Base-by-base conservation (phyloP, 2,888 invertebrate species). In the Brachynemurus nebulosus region DNA sequence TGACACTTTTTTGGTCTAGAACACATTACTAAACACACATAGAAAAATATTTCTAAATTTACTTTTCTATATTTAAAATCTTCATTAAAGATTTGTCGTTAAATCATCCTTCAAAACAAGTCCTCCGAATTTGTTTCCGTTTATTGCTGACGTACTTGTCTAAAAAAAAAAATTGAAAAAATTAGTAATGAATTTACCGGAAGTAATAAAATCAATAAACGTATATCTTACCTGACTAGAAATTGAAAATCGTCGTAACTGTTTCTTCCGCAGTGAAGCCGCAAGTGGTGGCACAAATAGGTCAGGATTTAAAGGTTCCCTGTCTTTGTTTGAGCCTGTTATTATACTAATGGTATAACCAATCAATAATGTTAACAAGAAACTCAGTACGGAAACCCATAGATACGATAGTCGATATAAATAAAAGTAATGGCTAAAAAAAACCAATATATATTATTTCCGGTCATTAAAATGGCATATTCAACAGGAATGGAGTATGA, bases 341-440 rank as follows among this genome's bases (percentile, higher is more conserved):
- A 69, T 45, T 42, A 63, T 57, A 53, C 78, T 78, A 2, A 64
- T 56, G 2, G 70, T 3, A 46, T 68, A 66, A 23, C 78, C 78
- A 16, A 69, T 56, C 4, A 70, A 35, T 20, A 75, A 52, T 1
- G 76, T 69, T 2, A 66, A 51, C 0, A 67, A 8, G 34, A 72
- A 60, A 18, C 76, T 77, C 14, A 74, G 50, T 1, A 69, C 65
- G 1, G 78, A 76, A 44, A 78, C 80, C 76, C 81, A 83, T 68
- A 81, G 68, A 55, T 83, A 84, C 0, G 84, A 84, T 18, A 84
- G 64, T 51, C 76, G 70, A 55, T 78, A 79, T n/a, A 79, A 60
- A 65, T 78, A 82, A 54, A 78, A 74, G 55, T 73, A 78, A 1
- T 57, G 52, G 35, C 58, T 60, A 51, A 47, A 60, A 52, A 34